Conservation (phyloP, 2,113 vertebrate species). For the Ibidorhyncha struthersii region DNA sequence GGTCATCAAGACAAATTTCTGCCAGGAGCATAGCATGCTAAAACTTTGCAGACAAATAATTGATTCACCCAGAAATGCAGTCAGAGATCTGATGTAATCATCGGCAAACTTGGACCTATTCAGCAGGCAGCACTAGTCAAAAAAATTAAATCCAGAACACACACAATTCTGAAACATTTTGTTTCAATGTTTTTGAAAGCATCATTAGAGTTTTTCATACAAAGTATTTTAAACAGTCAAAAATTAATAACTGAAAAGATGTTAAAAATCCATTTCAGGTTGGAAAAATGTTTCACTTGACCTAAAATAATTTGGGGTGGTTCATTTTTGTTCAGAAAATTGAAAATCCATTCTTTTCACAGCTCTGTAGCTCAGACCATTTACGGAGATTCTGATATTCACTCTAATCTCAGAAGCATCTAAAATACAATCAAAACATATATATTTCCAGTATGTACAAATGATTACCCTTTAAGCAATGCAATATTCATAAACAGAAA, state of each 20-base stretch:
- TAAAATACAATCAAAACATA: background rate
- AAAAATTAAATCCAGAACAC: background rate
- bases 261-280: conserved; percentile 23
- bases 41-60: background rate
- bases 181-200: background rate
- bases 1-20: background rate
- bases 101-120: background rate
- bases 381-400: background rate
- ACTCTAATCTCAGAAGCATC: conserved; percentile 6
- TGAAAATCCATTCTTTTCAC: conserved; percentile 35
- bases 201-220: background rate
- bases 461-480: conserved; percentile 10
- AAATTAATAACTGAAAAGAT: background rate
- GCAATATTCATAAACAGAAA: conserved; percentile 27
- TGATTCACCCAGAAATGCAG: background rate
- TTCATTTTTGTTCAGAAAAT: conserved; percentile 28
- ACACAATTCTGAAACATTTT: background rate
- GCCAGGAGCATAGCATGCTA: background rate
- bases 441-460: background rate
- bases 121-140: background rate
- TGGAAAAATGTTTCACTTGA: conserved; percentile 32
- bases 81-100: background rate
- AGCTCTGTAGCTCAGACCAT: background rate
- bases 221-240: conserved; percentile 13
- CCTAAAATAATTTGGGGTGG: conserved; percentile 5